Percentiles rank a stretch among this genome's conserved stretches.
Conservation (phyloP, 2,888 invertebrate species). For the Cantharis rustica region DNA sequence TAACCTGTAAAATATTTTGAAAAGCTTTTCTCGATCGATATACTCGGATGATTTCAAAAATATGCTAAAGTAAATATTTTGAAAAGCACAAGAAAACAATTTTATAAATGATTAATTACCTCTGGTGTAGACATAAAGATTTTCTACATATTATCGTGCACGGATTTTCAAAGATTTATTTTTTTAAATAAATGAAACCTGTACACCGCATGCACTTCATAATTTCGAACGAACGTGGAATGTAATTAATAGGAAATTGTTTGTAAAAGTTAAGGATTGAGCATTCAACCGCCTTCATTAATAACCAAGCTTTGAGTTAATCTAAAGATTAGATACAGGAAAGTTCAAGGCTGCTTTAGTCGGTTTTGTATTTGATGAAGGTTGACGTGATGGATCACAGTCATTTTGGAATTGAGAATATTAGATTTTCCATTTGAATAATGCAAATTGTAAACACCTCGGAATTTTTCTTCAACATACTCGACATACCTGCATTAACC, state of each 20-base stretch:
- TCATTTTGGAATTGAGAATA: constrained; percentile 6
- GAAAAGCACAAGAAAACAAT: background rate
- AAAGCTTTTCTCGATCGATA: background rate
- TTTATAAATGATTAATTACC: background rate
- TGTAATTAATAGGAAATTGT: background rate
- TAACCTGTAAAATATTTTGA: background rate
- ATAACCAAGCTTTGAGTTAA: background rate
- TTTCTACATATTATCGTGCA: background rate
- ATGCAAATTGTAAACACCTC: background rate
- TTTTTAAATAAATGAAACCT: background rate
- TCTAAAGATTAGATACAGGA: background rate
- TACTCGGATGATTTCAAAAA: background rate
- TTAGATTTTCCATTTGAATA: constrained; percentile 9
- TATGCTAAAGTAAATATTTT: background rate
- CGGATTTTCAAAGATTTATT: background rate
- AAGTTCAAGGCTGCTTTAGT: background rate
- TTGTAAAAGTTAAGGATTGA: background rate
- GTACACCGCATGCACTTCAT: background rate
- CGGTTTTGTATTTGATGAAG: constrained; percentile 13
- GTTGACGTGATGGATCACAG: constrained; percentile 22
- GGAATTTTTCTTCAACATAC: background rate
- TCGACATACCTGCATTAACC: background rate
- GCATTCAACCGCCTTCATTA: background rate
- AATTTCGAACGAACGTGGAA: background rate
- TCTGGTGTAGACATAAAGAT: background rate